Evolutionary conservation across 2,797 vertebrate genomes (phyloP).

Genomic region (Calcarius lapponicus): DNA sequence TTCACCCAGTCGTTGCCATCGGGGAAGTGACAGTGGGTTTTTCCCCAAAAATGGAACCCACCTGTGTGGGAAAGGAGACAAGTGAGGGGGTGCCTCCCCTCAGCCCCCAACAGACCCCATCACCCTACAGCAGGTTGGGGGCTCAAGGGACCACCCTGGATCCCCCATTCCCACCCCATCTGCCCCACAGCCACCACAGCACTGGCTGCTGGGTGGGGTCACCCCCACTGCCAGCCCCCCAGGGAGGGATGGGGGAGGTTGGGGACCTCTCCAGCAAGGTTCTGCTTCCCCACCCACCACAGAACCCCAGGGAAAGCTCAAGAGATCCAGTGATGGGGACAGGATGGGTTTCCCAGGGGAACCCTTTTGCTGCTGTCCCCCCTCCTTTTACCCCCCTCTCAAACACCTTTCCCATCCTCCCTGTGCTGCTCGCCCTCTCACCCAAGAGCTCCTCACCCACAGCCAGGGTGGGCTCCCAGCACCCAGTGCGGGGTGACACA

Average conservation of each 20-base stretch:
- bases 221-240: background rate
- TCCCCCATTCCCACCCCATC: no score
- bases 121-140: background rate
- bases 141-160: background rate
- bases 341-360: background rate
- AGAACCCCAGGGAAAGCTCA: background rate
- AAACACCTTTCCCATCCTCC: background rate
- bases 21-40: background rate
- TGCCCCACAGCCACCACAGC: background rate
- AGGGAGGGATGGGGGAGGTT: rapidly evolving
- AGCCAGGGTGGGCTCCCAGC: background rate
- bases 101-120: background rate
- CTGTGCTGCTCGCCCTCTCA: background rate
- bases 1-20: background rate
- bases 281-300: background rate
- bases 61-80: background rate
- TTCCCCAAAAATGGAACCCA: background rate
- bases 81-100: background rate
- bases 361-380: background rate
- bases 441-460: background rate
- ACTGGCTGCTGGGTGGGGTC: background rate
- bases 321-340: background rate
- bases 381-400: background rate
- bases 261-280: no score
- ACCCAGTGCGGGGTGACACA: rapidly evolving